These are phyloP conservation scores for Corythoichthys haematopterus DNA, from an alignment of 2,113 vertebrate species.

Conservation along the genomic window DNA sequence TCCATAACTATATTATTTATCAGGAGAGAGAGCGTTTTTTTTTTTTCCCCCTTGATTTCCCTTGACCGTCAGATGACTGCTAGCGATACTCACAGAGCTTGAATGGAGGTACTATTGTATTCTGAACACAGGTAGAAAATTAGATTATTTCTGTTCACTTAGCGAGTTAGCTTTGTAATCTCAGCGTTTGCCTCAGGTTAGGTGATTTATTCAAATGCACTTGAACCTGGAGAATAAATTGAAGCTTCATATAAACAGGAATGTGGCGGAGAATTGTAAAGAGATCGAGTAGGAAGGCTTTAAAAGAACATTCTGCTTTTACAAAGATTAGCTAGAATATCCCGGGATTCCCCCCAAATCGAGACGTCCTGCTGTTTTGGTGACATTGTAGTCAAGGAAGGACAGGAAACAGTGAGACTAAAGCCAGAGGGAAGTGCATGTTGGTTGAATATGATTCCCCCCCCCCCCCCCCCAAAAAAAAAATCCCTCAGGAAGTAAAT, in stretches of 20 bases:
- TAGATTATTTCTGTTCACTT: not conserved
- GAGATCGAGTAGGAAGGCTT: not conserved
- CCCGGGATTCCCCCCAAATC: constrained; percentile 8
- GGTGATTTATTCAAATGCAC: not conserved
- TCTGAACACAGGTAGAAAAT: not conserved
- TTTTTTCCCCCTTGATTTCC: not conserved
- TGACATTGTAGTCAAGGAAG: constrained; percentile 6
- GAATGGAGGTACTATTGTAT: not conserved
- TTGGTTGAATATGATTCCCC: not conserved
- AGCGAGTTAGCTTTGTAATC: not conserved
- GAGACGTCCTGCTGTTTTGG: not conserved
- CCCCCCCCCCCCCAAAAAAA: not conserved
- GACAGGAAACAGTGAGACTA: not conserved
- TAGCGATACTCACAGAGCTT: not conserved
- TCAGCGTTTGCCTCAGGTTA: not conserved
- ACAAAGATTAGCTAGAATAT: not conserved
- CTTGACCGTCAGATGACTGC: not conserved
- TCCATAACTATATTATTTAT: not conserved
- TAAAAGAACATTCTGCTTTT: not conserved
- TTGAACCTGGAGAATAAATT: constrained; percentile 10
- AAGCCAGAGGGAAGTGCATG: not conserved
- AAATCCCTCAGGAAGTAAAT: not conserved
- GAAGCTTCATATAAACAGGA: not conserved
- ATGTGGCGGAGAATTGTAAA: not conserved
- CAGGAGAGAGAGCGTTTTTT: not conserved